A percentile compares a stretch with the other conserved stretches of the same genome.
These are phyloP conservation scores for Ornithoptera priamus DNA, from an alignment of 2,888 invertebrate species.

Conservation along the genomic window DNA sequence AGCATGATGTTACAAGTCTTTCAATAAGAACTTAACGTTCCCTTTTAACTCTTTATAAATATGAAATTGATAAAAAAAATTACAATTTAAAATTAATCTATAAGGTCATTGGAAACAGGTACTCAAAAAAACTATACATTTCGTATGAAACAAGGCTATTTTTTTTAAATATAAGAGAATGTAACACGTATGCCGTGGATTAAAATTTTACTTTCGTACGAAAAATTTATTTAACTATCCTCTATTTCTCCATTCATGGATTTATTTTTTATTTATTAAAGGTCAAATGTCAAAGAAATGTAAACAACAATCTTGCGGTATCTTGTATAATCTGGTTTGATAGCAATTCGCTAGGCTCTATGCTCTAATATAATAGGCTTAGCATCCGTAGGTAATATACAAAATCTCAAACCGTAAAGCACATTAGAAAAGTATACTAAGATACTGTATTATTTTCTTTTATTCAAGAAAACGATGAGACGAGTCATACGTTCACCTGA, in stretches of 20 bases:
- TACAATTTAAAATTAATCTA: neutral
- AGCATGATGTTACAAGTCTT: neutral
- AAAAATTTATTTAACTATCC: neutral
- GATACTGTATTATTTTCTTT: too few species aligned
- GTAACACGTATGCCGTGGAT: neutral
- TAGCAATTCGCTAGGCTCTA: too few species aligned
- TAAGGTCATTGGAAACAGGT: neutral
- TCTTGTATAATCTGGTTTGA: too few species aligned
- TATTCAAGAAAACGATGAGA: too few species aligned
- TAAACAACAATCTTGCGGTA: too few species aligned
- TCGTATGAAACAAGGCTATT: neutral
- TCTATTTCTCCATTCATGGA: neutral
- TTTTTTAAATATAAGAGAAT: neutral
- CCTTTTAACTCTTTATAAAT: neutral
- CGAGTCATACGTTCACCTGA: too few species aligned
- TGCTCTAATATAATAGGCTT: too few species aligned
- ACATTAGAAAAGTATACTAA: too few species aligned
- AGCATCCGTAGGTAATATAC: too few species aligned
- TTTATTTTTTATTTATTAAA: too few species aligned
- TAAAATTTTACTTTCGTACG: neutral
- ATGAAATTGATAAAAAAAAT: neutral
- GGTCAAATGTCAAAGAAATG: too few species aligned
- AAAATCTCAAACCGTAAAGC: too few species aligned
- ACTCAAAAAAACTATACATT: neutral
- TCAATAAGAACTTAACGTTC: neutral